Percentiles rank a stretch among this genome's conserved stretches.
phyloP scores from a whole-genome alignment of 2,113 vertebrate genomes.

The Oncorhynchus nerka region DNA sequence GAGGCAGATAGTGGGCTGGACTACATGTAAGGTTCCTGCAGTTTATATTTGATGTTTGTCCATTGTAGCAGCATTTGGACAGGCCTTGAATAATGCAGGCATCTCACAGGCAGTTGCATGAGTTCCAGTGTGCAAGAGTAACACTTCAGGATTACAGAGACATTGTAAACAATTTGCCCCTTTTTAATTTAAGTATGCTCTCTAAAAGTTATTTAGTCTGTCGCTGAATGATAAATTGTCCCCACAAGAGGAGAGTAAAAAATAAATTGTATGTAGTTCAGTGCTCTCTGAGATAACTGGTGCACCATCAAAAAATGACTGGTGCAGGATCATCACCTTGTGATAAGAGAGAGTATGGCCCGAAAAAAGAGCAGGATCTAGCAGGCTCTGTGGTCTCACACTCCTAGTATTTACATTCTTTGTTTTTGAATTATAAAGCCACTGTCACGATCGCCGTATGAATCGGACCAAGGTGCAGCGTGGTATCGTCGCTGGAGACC shows the following conservation, averaged over 20 bases:
- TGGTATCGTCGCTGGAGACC: too few relatives aligned
- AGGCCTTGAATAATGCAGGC: too few relatives aligned
- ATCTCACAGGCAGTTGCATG: background rate
- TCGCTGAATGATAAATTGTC: background rate
- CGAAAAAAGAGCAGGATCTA: too few relatives aligned
- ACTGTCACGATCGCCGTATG: too few relatives aligned
- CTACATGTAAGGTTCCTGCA: constrained; percentile 9
- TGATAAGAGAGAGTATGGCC: constrained; percentile 39
- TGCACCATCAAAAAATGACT: background rate
- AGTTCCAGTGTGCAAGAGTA: background rate
- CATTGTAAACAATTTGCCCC: too few relatives aligned
- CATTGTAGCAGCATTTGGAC: too few relatives aligned
- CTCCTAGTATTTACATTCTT: background rate
- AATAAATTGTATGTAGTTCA: background rate
- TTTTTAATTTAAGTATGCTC: too few relatives aligned
- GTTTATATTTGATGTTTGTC: too few relatives aligned
- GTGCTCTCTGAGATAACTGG: background rate
- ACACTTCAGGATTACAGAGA: background rate
- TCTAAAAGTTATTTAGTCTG: too few relatives aligned
- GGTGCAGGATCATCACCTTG: constrained; percentile 46
- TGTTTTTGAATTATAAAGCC: background rate
- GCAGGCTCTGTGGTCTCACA: background rate
- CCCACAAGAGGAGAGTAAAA: too few relatives aligned
- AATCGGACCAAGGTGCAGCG: too few relatives aligned
- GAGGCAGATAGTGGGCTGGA: constrained; percentile 3